Evolutionary conservation across 2,113 vertebrate species (phyloP), one percentile per base, ranked within the genome.

Genomic region (Hemichromis elongatus): DNA sequence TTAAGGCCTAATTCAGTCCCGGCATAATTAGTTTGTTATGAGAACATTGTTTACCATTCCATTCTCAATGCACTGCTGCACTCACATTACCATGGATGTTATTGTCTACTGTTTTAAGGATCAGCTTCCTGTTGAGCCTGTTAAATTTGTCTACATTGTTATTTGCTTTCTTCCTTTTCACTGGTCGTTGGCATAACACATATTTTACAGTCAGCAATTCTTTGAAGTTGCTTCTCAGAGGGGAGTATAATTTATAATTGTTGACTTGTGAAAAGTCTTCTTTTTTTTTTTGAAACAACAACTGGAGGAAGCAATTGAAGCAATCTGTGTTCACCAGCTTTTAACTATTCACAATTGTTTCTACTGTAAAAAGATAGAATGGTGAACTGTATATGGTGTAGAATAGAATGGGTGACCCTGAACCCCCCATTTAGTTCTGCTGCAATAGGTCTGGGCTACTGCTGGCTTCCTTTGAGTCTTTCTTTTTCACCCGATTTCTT

Each of bases 21-120:
- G 9, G 79, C 53, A 83, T 92, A 90, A 92, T 91, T 83, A 88
- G 56, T 88, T 89, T 84, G 75, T 90, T 83, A 88, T 85, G 85
- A 83, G 66, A 73, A 84, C 70, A 21, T 61, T 88, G 86, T 92
- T 92, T 87, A 89, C 70, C 12, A 19, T 84, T 80, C 52, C 70
- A 73, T 55, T 86, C 75, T 89, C 83, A 83, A 73, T 83, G 92
- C 92, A 86, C 83, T 57, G 81, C 77, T 92, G 92, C 88, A 63
- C 79, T 70, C 83, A 68, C 85, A 90, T 93, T 89, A 92, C 40
- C 86, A 68, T 19, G 2, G 37, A 77, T 55, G 66, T 86, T 75
- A 81, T 16, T 92, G 81, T 89, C 90, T 88, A 77, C 83, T 59
- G n/a, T 81, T 73, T 88, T 88, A 52, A 59, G 68, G 66, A 82